A percentile compares a stretch with the other conserved stretches of the same genome.
Evolutionary conservation across 2,797 vertebrate species (phyloP).

Genomic region (Sebastolobus altivelis): DNA sequence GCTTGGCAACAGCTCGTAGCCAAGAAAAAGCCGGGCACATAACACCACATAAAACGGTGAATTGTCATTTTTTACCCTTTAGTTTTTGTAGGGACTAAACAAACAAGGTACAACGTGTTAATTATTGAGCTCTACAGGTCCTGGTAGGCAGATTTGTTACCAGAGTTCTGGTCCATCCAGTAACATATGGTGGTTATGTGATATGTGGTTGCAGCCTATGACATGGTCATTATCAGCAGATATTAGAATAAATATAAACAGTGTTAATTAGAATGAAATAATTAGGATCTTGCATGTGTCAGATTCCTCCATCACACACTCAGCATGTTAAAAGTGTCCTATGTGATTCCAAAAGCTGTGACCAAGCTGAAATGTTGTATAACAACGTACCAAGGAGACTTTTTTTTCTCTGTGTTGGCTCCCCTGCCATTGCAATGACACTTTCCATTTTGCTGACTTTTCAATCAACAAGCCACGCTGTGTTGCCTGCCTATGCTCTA

Average conservation of each 20-base stretch:
- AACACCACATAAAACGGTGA: not conserved
- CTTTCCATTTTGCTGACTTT: slow-evolving; percentile 66
- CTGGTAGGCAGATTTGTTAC: not conserved
- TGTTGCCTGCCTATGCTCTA: slow-evolving; percentile 22
- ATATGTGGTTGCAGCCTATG: not conserved
- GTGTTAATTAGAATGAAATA: not conserved
- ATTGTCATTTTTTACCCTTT: not conserved
- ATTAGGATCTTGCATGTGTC: not conserved
- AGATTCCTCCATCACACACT: not conserved
- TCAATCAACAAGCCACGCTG: slow-evolving; percentile 58
- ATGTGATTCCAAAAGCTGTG: not conserved
- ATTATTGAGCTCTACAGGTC: not conserved
- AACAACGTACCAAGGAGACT: slow-evolving; percentile 11
- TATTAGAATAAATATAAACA: not conserved
- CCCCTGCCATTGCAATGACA: slow-evolving; percentile 29
- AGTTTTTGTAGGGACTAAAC: not conserved
- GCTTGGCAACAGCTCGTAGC: not conserved
- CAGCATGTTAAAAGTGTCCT: not conserved
- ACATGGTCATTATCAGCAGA: not conserved
- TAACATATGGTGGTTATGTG: not conserved
- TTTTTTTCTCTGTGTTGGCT: slow-evolving; percentile 34
- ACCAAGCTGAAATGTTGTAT: slow-evolving; percentile 10
- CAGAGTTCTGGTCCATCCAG: not conserved
- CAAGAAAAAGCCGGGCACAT: not conserved
- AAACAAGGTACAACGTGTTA: not conserved